Base-by-base conservation (phyloP, 2,797 vertebrate species). In the Lacerta viridis region DNA sequence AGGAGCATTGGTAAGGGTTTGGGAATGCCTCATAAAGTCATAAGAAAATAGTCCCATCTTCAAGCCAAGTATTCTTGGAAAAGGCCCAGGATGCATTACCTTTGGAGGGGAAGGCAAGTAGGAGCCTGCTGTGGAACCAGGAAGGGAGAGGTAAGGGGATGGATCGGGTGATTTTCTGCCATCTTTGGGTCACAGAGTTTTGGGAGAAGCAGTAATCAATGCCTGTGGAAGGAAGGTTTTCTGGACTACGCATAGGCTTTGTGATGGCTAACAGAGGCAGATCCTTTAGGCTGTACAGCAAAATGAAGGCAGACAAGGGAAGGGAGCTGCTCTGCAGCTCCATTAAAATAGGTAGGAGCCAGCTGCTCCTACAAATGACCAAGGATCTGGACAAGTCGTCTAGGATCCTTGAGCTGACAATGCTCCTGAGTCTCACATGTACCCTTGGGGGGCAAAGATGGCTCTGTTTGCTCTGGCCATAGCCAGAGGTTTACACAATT, bases 251-350 rank as follows among this genome's bases (percentile, higher is more conserved):
- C 20, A 8, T 27, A 75, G 69, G 68, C 78, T 87, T 80, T 61
- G 36, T 43, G 59, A 80, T 90, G 76, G 69, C 84, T 89, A 86
- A 81, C 78, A 77, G 78, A 76, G 84, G 71, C 88, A 82, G 71
- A 75, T 81, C 79, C 79, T 89, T 84, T 81, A 80, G 82, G 66
- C 66, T 79, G 36, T 88, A 89, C 74, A 77, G 43, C 83, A 85
- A 81, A 77, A 85, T 71, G 83, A 82, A 79, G 50, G 71, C 79
- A 55, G 74, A 71, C 46, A 71, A 74, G 72, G 83, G 66, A 85
- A 80, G 2, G 71, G 83, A 41, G 69, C 77, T 78, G 66, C 79
- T 50, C 78, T 43, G 43, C 33, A 83, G 76, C 80, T 79, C 41
- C 75, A 36, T 33, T 55, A 64, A n/a, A 72, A 50, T n/a, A 64